Conservation (phyloP, 35 echinoderm and acorn worm species). For the Holothuria glaberrima region DNA sequence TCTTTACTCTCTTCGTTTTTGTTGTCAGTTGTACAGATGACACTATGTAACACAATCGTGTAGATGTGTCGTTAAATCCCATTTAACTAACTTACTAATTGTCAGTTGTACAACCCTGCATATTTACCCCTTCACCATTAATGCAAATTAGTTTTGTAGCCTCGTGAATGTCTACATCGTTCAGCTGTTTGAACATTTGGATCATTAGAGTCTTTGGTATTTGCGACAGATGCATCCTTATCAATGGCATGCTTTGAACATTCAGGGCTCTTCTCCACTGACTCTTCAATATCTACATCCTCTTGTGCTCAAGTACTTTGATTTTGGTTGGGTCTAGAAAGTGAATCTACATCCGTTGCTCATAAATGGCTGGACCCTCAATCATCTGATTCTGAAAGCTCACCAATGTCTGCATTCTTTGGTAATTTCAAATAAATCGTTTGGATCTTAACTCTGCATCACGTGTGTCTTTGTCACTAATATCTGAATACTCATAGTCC, state of each 20-base stretch:
- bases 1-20: neutral
- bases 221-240: too few relatives aligned
- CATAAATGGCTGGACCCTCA: neutral
- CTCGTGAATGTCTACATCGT: neutral
- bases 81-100: too few relatives aligned
- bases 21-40: too few relatives aligned
- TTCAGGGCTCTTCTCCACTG: neutral
- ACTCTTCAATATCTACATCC: neutral
- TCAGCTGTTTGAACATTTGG: neutral
- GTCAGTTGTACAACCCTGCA: neutral
- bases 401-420: neutral
- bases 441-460: conserved; percentile 4
- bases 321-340: neutral
- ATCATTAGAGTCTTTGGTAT: neutral
- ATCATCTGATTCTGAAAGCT: neutral
- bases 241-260: too few relatives aligned
- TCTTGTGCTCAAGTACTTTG: neutral
- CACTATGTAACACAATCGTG: too few relatives aligned
- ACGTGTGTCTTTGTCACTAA: conserved; percentile 3
- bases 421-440: neutral
- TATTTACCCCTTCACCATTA: neutral
- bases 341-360: neutral
- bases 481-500: neutral
- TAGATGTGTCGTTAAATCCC: too few relatives aligned
- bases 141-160: too few relatives aligned